A percentile compares a stretch with the other conserved stretches of the same genome.
phyloP scores from a whole-genome alignment of 2,797 vertebrate genomes.

The Poeciliopsis turneri region DNA sequence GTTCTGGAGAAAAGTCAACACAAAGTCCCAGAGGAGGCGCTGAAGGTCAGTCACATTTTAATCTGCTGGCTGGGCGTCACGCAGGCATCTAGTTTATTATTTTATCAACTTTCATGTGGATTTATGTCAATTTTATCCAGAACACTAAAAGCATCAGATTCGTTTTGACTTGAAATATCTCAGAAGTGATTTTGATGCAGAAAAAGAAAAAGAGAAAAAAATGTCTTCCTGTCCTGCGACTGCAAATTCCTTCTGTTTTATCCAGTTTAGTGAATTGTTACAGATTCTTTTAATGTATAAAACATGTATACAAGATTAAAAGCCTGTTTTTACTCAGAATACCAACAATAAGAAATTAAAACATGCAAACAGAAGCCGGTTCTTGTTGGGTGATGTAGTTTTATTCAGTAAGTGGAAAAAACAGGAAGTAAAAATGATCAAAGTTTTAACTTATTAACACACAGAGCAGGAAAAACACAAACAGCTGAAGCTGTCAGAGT shows the following conservation, averaged over 20 bases:
- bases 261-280: neutral
- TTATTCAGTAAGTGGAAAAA: neutral
- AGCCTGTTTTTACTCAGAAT: neutral
- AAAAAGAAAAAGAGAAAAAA: neutral
- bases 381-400: neutral
- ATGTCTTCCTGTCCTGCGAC: neutral
- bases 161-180: neutral
- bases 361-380: neutral
- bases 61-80: neutral
- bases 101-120: neutral
- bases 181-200: neutral
- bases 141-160: neutral
- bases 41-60: conserved; percentile 83
- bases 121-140: neutral
- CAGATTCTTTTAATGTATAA: neutral
- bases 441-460: too few relatives aligned
- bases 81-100: neutral
- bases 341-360: neutral
- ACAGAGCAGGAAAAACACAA: too few relatives aligned
- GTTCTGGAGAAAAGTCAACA: conserved; percentile 94
- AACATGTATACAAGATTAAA: neutral
- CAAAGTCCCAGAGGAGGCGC: conserved; percentile 93
- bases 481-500: too few relatives aligned
- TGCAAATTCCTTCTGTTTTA: neutral
- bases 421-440: neutral